A percentile compares a stretch with the other conserved stretches of the same genome.
Conservation (phyloP, 2,113 vertebrate genomes). For the Eptatretus burgeri region DNA sequence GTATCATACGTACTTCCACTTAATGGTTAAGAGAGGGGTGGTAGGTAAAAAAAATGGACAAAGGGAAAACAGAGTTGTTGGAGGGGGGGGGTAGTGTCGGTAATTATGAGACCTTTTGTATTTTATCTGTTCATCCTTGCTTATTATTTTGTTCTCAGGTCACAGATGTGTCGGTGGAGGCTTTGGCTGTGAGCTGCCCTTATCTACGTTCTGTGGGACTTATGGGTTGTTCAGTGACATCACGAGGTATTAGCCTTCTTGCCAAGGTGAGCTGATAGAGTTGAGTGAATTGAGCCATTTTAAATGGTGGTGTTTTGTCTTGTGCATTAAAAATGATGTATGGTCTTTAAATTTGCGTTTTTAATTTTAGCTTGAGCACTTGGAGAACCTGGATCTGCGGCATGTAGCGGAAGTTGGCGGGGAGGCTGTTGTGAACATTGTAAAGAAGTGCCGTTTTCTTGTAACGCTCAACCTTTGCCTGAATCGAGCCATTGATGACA, state of each 20-base stretch:
- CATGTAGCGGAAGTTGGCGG: conserved; percentile 96
- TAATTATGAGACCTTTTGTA: too few relatives aligned
- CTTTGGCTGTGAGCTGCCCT: conserved; percentile 73
- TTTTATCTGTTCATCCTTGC: too few relatives aligned
- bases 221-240: conserved; percentile 95
- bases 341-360: neutral
- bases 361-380: conserved; percentile 19
- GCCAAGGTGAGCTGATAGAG: conserved; percentile 35
- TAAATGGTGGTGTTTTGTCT: too few relatives aligned
- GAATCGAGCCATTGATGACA: conserved; percentile 98
- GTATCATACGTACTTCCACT: too few relatives aligned
- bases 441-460: conserved; percentile 67
- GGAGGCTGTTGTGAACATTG: conserved; percentile 94
- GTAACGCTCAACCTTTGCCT: conserved; percentile 93
- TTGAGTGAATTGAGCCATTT: too few relatives aligned
- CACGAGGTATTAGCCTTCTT: conserved; percentile 83
- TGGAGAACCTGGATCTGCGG: conserved; percentile 66
- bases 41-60: too few relatives aligned
- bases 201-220: conserved; percentile 84
- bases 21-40: too few relatives aligned
- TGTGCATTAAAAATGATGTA: too few relatives aligned
- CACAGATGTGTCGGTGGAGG: conserved; percentile 59
- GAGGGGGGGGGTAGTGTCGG: too few relatives aligned
- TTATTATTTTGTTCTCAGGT: conserved; percentile 23
- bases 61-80: too few relatives aligned